Base-by-base conservation (phyloP, 92 coral and sea anemone genomes). In the Hydrozoanthus gracilis region DNA sequence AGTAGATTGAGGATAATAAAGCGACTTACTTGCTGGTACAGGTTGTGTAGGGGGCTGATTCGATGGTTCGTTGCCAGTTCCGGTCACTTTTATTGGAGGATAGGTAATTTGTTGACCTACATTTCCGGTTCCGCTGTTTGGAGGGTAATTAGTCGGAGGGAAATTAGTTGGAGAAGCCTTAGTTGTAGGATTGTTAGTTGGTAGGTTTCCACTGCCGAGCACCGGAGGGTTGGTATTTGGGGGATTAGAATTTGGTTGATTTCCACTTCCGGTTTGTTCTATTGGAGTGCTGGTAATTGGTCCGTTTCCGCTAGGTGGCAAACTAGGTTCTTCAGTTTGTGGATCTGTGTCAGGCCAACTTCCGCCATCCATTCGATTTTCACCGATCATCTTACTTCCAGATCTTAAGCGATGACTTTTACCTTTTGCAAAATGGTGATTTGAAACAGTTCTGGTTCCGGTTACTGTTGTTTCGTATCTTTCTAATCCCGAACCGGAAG, bases 211-310 rank as follows among this genome's bases (percentile, higher is more conserved):
- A 50, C 64, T 75, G 39, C 79, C 79, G 17, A 44, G 13, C n/a
- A 35, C 15, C 35, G 79, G 18, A 27, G 69, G 6, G 15, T 27
- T 27, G 39, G 48, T 47, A 13, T 44, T 9, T 12, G 70, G 84
- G 18, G 71, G 84, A 58, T 62, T 56, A 7, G 27, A 56, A 35
- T 35, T 18, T 47, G 83, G 83, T 46, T 56, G 14, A 8, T 13
- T 79, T 47, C 84, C 84, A 35, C 73, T 79, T 46, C 84, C 84
- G 46, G 84, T 47, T 35, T 77, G 51, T 9, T 77, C 82, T 5
- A 27, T 46, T 46, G 77, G 77, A 72, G 52, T 6, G 47, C 47
- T 12, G 15, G 77, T 12, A 10, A 44, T 10, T 76, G 66, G 67
- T 5, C 65, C 82, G 49, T 58, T 76, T 52, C 82, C 82, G 46